Percentiles rank a stretch among this genome's conserved stretches.
Evolutionary conservation across 2,113 vertebrate species (phyloP).

Genomic region (Cheilinus undulatus): DNA sequence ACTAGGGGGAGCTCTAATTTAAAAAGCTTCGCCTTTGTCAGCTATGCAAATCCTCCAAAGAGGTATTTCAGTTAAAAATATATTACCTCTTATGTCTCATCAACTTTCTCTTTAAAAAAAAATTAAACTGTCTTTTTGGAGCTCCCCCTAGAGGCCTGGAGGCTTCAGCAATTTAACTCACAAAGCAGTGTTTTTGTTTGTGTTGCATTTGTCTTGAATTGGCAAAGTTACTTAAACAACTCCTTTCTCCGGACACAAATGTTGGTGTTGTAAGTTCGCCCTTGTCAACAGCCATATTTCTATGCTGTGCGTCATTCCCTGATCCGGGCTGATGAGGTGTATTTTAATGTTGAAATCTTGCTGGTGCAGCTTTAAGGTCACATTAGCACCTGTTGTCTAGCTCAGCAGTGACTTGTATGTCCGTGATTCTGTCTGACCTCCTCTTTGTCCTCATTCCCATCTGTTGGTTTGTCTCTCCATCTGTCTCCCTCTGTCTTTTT

Average conservation of each 20-base stretch:
- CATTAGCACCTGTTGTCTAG: slow-evolving; percentile 58
- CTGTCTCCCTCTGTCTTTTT: slow-evolving; percentile 42
- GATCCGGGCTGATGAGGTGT: background rate
- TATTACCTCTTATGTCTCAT: no score
- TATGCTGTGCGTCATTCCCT: background rate
- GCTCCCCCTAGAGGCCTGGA: background rate
- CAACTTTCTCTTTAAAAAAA: no score
- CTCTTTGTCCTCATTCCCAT: slow-evolving; percentile 68
- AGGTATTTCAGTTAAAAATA: no score
- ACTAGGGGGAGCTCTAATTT: background rate
- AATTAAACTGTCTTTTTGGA: background rate
- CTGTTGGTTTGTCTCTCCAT: slow-evolving; percentile 67
- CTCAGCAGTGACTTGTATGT: slow-evolving; percentile 50
- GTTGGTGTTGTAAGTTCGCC: background rate
- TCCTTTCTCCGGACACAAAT: background rate
- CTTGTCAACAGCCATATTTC: background rate
- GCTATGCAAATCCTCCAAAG: no score
- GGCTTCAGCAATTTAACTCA: background rate
- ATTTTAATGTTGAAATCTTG: slow-evolving; percentile 29
- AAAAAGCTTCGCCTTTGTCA: no score
- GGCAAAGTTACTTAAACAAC: background rate
- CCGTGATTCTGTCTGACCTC: slow-evolving; percentile 63
- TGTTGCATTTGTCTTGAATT: background rate
- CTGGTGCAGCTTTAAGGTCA: slow-evolving; percentile 56
- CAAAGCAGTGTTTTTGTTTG: background rate